Base-by-base conservation (phyloP, 2,113 vertebrate genomes). In the Paracanthobrama guichenoti region DNA sequence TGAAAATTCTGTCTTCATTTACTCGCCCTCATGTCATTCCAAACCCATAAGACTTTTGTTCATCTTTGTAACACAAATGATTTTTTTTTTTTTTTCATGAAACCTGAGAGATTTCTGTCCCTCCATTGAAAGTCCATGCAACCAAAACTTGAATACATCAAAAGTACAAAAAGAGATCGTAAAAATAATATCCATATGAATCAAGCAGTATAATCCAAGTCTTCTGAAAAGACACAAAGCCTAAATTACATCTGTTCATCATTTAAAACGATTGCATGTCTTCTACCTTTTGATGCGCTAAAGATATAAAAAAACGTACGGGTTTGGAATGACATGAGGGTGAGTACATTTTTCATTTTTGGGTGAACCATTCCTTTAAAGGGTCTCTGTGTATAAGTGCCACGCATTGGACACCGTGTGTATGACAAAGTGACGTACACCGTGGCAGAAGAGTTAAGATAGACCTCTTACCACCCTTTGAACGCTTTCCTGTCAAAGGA, bases 391-490 rank as follows among this genome's bases (percentile, higher is more conserved):
- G 75, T 78, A 59, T 42, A 67, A 42, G 80, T 64, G 59, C 24
- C 82, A 28, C 64, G 1, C 55, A 84, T 39, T 44, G 44, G 18
- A 84, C 28, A 76, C 8, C 18, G 46, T 74, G 64, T 62, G 59
- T n/a, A 79, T 64, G 74, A 62, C 48, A 64, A 74, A 48, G 81
- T 62, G 46, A 55, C 4, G 8, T 44, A 67, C 42, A 48, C 44
- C 13, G 64, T 81, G 66, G 66, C 16, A 72, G 22, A 18, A 26
- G 31, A 7, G 80, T 50, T 66, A 80, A 79, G 69, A 73, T 69
- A 62, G 48, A 62, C 64, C 88, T 95, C 97, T 98, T 98, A 98
- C 97, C 97, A 95, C 96, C 95, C 92, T 96, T 98, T 94, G 95
- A 96, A 94, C 96, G 92, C 95, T 96, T 97, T 95, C 96, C 94